Evolutionary conservation across 1,140 invertebrate genomes (phyloP).

Genomic region (Microplitis demolitor): DNA sequence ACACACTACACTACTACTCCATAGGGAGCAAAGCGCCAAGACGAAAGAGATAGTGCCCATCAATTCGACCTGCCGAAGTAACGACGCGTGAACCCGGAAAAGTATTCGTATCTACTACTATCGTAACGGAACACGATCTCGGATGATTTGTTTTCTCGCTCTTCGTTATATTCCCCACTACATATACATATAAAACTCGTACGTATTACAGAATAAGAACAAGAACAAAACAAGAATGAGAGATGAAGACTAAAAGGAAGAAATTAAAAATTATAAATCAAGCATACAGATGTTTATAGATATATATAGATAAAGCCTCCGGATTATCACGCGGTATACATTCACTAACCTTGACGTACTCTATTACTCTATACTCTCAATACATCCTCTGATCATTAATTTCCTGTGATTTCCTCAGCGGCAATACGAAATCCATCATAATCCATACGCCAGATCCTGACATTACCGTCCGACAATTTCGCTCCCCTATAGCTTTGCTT

Average conservation of each 20-base stretch:
- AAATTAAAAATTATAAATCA: not conserved
- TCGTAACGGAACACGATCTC: slow-evolving; percentile 34
- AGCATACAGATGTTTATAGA: not conserved
- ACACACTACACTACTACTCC: no score
- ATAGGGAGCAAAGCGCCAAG: not conserved
- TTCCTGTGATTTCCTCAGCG: slow-evolving; percentile 31
- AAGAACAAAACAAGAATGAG: not conserved
- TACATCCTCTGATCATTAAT: slow-evolving; percentile 39
- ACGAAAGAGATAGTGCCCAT: slow-evolving; percentile 23
- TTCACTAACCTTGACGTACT: not conserved
- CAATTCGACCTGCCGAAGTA: slow-evolving; percentile 30
- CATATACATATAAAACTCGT: no score
- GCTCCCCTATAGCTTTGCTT: not conserved
- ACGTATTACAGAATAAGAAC: no score
- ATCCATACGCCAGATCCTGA: slow-evolving; percentile 4
- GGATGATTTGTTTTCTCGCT: slow-evolving; percentile 15
- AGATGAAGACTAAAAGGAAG: not conserved
- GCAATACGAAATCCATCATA: slow-evolving; percentile 36
- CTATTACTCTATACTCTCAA: no score
- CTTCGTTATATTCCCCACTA: not conserved
- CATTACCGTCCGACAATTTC: not conserved
- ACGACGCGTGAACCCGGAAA: slow-evolving; percentile 41
- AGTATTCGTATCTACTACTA: slow-evolving; percentile 18
- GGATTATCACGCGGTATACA: not conserved
- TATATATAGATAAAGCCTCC: not conserved